Evolutionary conservation across 2,797 vertebrate genomes (phyloP).

Genomic region (Notoglanidium macrostoma): DNA sequence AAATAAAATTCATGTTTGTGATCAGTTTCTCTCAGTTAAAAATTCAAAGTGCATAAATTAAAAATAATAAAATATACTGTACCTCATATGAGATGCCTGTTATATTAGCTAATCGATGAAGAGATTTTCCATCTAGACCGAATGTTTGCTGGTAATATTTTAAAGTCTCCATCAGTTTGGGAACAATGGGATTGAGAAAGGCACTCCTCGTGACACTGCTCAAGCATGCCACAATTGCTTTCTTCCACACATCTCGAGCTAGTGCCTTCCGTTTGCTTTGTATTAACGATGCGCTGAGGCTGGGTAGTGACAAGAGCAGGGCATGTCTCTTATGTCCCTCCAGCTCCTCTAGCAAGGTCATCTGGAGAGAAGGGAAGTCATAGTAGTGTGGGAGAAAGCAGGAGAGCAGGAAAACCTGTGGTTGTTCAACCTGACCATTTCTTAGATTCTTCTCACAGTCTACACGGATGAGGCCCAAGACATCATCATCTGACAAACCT

Average conservation of each 20-base stretch:
- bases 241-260: slow-evolving; percentile 41
- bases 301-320: slow-evolving; percentile 58
- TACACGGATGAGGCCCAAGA: slow-evolving; percentile 60
- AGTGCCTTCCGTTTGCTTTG: slow-evolving; percentile 44
- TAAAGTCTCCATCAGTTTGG: slow-evolving; percentile 46
- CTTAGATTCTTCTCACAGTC: slow-evolving; percentile 61
- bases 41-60: background rate
- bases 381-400: slow-evolving; percentile 59
- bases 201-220: background rate
- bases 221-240: slow-evolving; percentile 41
- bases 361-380: slow-evolving; percentile 68
- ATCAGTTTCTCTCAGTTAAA: too few species aligned
- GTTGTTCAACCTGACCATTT: slow-evolving; percentile 42
- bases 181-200: slow-evolving; percentile 12
- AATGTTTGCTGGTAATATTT: slow-evolving; percentile 51
- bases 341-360: slow-evolving; percentile 69
- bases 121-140: slow-evolving; percentile 46
- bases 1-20: too few species aligned
- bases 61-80: background rate
- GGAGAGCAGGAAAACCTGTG: slow-evolving; percentile 70
- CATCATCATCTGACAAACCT: slow-evolving; percentile 27
- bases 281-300: slow-evolving; percentile 41
- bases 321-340: slow-evolving; percentile 67
- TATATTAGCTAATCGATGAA: slow-evolving; percentile 52
- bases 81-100: slow-evolving; percentile 65